phyloP scores from a whole-genome alignment of 2,797 vertebrate species.

The Anisognathus igniventris region DNA sequence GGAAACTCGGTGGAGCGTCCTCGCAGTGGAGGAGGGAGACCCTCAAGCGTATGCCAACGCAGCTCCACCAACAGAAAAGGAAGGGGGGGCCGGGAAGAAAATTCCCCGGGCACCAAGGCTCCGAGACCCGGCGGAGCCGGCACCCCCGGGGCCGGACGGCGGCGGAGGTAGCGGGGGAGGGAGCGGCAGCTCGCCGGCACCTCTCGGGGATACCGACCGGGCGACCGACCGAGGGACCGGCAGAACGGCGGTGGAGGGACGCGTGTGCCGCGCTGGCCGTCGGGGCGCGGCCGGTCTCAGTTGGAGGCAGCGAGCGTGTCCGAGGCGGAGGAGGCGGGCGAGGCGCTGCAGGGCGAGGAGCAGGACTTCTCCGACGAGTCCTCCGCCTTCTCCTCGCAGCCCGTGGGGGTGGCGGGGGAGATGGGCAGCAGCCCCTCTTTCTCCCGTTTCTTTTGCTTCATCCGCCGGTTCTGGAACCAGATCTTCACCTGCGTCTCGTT shows the following conservation, averaged over 20 bases:
- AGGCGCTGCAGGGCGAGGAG: slow-evolving; percentile 87
- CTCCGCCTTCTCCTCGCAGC: slow-evolving; percentile 85
- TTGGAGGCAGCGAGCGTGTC: slow-evolving; percentile 78
- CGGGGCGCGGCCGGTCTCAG: slow-evolving; percentile 31
- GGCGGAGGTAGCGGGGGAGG: not conserved
- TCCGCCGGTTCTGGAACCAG: slow-evolving; percentile 98
- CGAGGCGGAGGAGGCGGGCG: slow-evolving; percentile 84
- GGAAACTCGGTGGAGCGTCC: not conserved
- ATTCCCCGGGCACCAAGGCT: not conserved
- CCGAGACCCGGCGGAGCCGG: not conserved
- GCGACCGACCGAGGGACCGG: not conserved
- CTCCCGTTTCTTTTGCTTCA: slow-evolving; percentile 99
- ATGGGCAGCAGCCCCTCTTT: slow-evolving; percentile 89
- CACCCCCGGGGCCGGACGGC: not conserved
- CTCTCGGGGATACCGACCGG: not conserved
- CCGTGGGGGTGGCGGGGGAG: slow-evolving; percentile 75
- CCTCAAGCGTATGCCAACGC: not conserved
- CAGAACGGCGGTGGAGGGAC: not conserved
- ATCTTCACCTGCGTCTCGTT: slow-evolving; percentile 99
- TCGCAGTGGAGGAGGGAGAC: not conserved
- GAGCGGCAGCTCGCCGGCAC: not conserved
- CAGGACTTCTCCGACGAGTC: slow-evolving; percentile 90
- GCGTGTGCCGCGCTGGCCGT: slow-evolving; percentile 8
- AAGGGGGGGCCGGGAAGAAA: not conserved
- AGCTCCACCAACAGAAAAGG: not conserved